A percentile compares a stretch with the other conserved stretches of the same genome.
These are phyloP conservation scores for Mesoligia furuncula DNA, from an alignment of 2,888 invertebrate species.

Conservation along the genomic window DNA sequence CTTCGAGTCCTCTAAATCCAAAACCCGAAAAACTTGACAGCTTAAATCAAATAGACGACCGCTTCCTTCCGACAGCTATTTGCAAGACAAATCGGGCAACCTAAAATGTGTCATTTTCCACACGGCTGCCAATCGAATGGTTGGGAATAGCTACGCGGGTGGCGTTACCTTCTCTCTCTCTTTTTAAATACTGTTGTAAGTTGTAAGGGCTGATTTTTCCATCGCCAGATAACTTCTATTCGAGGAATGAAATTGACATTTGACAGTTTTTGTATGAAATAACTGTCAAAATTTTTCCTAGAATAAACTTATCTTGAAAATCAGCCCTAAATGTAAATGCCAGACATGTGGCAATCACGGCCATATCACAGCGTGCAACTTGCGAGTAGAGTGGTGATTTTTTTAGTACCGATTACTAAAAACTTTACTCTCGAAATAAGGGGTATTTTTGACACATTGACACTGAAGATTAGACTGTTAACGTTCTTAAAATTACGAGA, in stretches of 20 bases:
- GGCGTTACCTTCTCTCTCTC: not conserved
- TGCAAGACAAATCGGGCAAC: not conserved
- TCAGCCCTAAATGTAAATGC: not conserved
- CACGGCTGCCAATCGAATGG: not conserved
- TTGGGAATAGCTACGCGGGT: not conserved
- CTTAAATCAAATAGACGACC: not conserved
- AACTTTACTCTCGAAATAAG: not conserved
- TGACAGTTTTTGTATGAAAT: too few relatives aligned
- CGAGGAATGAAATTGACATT: too few relatives aligned
- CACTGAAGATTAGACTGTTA: not conserved
- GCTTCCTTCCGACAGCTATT: not conserved
- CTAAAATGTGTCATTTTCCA: not conserved
- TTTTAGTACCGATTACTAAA: not conserved
- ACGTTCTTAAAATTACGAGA: not conserved
- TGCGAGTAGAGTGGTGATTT: not conserved
- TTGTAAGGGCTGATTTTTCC: not conserved
- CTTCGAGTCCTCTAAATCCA: not conserved
- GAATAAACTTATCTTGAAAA: too few relatives aligned
- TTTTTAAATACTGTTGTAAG: slow-evolving; percentile 13
- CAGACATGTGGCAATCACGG: not conserved
- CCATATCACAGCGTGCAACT: not conserved
- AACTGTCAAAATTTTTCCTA: too few relatives aligned
- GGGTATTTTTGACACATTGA: not conserved
- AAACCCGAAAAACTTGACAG: not conserved
- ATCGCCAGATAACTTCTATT: too few relatives aligned